Evolutionary conservation across 2,797 vertebrate species (phyloP).

Genomic region (Urophycis tenuis): DNA sequence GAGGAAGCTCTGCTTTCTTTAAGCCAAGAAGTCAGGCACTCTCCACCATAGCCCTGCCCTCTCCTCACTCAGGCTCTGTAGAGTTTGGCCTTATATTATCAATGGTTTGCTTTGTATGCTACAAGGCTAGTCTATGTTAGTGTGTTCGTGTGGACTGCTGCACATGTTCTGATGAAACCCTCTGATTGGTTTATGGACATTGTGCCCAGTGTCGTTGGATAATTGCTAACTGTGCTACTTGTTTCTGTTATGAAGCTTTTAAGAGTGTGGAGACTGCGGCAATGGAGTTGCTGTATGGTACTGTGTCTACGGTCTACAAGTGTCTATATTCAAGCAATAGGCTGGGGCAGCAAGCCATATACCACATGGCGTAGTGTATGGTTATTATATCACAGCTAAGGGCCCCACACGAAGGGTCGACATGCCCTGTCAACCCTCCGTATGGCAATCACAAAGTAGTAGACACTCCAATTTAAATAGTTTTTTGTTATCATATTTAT

Average conservation of each 20-base stretch:
- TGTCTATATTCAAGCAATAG: too few species aligned
- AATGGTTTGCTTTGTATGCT: neutral
- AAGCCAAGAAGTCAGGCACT: neutral
- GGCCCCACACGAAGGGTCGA: too few species aligned
- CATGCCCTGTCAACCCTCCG: too few species aligned
- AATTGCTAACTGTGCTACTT: neutral
- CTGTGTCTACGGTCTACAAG: neutral
- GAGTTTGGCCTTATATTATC: neutral
- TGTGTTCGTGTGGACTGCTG: neutral
- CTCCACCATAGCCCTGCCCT: neutral
- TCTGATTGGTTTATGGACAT: conserved; percentile 11
- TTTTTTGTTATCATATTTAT: too few species aligned
- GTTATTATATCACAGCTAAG: too few species aligned
- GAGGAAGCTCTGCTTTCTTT: conserved; percentile 2
- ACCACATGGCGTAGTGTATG: too few species aligned
- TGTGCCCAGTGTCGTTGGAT: neutral
- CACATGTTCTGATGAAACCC: neutral
- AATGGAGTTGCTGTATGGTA: neutral
- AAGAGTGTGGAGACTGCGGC: neutral
- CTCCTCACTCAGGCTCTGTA: neutral
- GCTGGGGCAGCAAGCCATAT: too few species aligned
- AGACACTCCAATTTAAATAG: too few species aligned
- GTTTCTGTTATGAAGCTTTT: neutral
- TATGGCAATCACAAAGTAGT: too few species aligned
- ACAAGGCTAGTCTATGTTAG: neutral